Base-by-base conservation (phyloP, 2,797 vertebrate genomes). In the Xenops minutus region DNA sequence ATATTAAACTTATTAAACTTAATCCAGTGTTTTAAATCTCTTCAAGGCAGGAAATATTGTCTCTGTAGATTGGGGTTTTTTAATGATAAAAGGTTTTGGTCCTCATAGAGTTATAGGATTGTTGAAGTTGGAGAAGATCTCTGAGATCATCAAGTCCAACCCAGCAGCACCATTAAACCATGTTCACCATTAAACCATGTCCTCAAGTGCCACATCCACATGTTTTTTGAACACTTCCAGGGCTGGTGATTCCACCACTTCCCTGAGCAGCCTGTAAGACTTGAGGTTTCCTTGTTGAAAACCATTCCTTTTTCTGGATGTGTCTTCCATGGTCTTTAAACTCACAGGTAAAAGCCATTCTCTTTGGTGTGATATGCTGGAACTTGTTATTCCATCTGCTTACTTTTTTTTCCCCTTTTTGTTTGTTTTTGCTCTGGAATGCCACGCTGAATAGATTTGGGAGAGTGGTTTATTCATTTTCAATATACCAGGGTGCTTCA, bases 151-250 rank as follows among this genome's bases (percentile, higher is more conserved):
- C 9, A 9, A 12, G 15, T 13, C 19, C 43, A 30, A 0, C 56
- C 14, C 6, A 56, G 52, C 20, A 41, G n/a, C 56, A 32, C 3
- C 34, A 62, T n/a, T n/a, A n/a, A n/a, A n/a, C 20, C 34, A 7
- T 0, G 0, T 43, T 32, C 43, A 37, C 10, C 21, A 8, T 5
- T 12, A 3, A 63, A 3, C 49, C 1, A 0, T 7, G 21, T 34
- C 72, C 37, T 12, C 23, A 3, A 13, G 58, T 19, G 58, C 56
- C 29, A 37, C 37, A 9, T 51, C 64, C 64, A 3, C 58, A 10
- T 19, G 3, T 4, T 39, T 52, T 30, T 3, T 16, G 11, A 12
- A 0, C n/a, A 5, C 3, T 64, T 72, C 41, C 58, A 79, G 32
- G 58, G 36, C 0, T 72, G 51, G 8, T 58, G 75, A n/a, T 29